Percentiles rank a stretch among this genome's conserved stretches.
Evolutionary conservation across 2,113 vertebrate species (phyloP).

Genomic region (Peucedramus taeniatus): DNA sequence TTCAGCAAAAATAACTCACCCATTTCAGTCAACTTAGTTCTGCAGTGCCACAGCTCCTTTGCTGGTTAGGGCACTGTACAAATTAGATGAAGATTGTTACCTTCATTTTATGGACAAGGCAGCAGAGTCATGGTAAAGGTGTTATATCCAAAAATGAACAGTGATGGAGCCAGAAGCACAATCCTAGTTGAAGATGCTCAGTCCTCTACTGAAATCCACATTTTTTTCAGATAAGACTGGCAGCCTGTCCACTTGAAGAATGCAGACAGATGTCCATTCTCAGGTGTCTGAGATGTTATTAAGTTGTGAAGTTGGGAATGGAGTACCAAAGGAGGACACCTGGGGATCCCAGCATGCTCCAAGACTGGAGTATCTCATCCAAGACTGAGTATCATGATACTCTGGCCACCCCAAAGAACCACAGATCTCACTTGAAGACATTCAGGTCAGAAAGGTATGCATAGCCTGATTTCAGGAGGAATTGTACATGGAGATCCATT

Average conservation of each 20-base stretch:
- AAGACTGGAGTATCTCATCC: neutral
- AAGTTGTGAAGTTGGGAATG: neutral
- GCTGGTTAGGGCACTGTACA: neutral
- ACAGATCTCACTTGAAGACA: neutral
- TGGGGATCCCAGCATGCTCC: neutral
- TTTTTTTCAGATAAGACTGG: neutral
- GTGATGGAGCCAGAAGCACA: neutral
- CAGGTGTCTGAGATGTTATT: neutral
- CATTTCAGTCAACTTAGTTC: neutral
- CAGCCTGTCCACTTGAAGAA: neutral
- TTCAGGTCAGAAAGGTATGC: neutral
- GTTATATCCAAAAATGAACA: neutral
- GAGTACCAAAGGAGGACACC: neutral
- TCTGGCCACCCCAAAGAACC: neutral
- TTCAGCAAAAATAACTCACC: neutral
- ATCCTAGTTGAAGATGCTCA: neutral
- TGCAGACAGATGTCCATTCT: fast-evolving
- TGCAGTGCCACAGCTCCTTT: neutral
- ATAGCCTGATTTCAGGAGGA: neutral
- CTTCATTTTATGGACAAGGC: neutral
- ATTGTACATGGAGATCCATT: neutral
- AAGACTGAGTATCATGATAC: neutral
- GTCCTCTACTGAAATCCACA: neutral
- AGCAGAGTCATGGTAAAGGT: neutral
- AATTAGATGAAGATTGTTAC: neutral